Percentiles rank a stretch among this genome's conserved stretches.
phyloP scores from a whole-genome alignment of 2,113 vertebrate genomes.

The Corapipo altera region DNA sequence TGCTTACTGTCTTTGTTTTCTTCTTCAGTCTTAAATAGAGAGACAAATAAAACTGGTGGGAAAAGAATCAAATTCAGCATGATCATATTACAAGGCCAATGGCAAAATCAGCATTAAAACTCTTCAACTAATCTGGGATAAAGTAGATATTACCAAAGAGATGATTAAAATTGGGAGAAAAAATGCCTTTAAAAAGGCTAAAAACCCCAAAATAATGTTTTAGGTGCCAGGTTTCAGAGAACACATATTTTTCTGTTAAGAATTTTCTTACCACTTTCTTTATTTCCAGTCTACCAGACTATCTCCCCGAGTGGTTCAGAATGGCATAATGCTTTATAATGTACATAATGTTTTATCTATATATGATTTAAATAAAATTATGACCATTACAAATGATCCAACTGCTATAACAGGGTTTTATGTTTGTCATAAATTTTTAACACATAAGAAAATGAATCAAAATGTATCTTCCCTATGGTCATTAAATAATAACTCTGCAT shows the following conservation, averaged over 20 bases:
- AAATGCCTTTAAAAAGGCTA: not conserved
- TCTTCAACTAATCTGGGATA: not conserved
- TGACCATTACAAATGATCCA: conserved; percentile 52
- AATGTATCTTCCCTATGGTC: conserved; percentile 24
- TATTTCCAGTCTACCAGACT: not conserved
- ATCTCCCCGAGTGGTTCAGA: not conserved
- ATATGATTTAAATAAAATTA: conserved; percentile 62
- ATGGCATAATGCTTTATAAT: conserved; percentile 24
- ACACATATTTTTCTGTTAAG: not conserved
- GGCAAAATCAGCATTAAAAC: not conserved
- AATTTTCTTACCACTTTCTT: not conserved
- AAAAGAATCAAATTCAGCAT: not conserved
- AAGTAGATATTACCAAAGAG: not conserved
- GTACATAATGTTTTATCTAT: conserved; percentile 55
- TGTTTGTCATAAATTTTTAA: conserved; percentile 69
- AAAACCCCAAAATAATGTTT: not conserved
- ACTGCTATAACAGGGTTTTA: conserved; percentile 47
- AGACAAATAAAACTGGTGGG: not conserved
- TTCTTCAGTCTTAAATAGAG: not conserved
- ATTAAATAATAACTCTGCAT: conserved; percentile 60
- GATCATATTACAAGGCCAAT: not conserved
- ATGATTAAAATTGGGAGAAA: not conserved
- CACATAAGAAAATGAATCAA: conserved; percentile 46
- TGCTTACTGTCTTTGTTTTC: not conserved
- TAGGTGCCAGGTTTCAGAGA: not conserved